These are phyloP conservation scores for Lagenorhynchus albirostris DNA, from an alignment of 2,113 vertebrate species.

Conservation along the genomic window DNA sequence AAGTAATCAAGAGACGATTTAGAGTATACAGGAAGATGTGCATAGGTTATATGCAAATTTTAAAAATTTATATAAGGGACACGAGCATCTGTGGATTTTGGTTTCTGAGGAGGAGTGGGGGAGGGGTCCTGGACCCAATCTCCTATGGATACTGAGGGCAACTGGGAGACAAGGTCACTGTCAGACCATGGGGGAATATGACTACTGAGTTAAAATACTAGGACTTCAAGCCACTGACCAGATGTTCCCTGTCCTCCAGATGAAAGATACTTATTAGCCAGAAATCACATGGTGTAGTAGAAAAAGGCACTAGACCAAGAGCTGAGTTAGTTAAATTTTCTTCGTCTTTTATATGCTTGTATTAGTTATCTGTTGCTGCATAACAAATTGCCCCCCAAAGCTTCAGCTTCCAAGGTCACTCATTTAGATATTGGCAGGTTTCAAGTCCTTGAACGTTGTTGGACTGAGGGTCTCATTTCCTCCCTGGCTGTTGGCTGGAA, in stretches of 20 bases:
- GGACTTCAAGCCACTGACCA: neutral
- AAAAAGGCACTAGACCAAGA: neutral
- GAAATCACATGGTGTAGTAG: neutral
- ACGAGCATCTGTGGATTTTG: neutral
- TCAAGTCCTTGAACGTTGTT: neutral
- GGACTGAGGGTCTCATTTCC: neutral
- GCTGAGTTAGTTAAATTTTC: neutral
- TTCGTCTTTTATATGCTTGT: neutral
- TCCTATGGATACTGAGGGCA: neutral
- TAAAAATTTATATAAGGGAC: neutral
- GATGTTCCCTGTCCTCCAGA: neutral
- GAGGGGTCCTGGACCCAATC: neutral
- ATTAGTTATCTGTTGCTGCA: neutral
- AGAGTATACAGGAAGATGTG: neutral
- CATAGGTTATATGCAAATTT: neutral
- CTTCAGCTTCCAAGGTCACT: neutral
- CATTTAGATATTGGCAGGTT: neutral
- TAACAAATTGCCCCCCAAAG: neutral
- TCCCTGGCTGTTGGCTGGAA: neutral
- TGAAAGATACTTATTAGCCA: neutral
- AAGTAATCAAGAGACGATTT: neutral
- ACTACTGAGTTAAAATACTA: neutral
- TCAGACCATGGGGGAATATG: neutral
- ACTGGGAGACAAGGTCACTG: too few species aligned
- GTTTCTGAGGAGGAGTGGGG: neutral